phyloP scores from a whole-genome alignment of 2,888 invertebrate species.

The Tenthredo scrophulariae region DNA sequence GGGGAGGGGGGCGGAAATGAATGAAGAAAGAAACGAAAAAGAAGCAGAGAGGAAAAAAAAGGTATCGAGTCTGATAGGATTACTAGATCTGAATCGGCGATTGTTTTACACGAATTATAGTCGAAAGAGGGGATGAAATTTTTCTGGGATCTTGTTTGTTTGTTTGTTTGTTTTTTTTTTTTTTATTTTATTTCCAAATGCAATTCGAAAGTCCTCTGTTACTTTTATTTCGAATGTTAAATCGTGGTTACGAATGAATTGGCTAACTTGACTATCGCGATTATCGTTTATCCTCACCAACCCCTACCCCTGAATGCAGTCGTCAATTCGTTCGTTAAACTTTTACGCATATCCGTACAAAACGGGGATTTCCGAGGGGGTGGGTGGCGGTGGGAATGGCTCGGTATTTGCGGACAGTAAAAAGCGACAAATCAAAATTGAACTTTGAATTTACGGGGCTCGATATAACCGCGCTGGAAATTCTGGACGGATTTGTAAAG shows the following conservation, averaged over 20 bases:
- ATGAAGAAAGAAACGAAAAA: neutral
- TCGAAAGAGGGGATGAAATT: neutral
- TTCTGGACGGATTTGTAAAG: neutral
- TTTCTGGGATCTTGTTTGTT: neutral
- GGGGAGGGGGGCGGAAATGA: neutral
- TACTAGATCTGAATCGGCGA: neutral
- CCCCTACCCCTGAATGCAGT: slow-evolving; percentile 51
- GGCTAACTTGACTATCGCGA: slow-evolving; percentile 20
- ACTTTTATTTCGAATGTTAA: neutral
- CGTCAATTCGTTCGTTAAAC: slow-evolving; percentile 43
- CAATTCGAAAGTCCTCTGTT: neutral
- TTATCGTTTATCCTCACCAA: slow-evolving; percentile 23
- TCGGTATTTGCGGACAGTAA: neutral
- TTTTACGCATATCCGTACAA: neutral
- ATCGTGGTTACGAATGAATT: slow-evolving; percentile 12
- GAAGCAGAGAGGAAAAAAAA: neutral
- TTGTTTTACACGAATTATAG: neutral
- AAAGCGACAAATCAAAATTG: slow-evolving; percentile 31
- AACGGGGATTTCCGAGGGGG: slow-evolving; percentile 1
- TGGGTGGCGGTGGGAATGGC: neutral
- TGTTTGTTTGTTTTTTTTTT: neutral
- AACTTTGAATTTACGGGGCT: slow-evolving; percentile 34
- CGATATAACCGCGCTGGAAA: neutral
- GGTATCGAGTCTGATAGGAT: neutral
- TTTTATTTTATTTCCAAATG: neutral